Evolutionary conservation across 2,888 invertebrate species (phyloP), one percentile per base, ranked within the genome.

Genomic region (Philereme transversata): DNA sequence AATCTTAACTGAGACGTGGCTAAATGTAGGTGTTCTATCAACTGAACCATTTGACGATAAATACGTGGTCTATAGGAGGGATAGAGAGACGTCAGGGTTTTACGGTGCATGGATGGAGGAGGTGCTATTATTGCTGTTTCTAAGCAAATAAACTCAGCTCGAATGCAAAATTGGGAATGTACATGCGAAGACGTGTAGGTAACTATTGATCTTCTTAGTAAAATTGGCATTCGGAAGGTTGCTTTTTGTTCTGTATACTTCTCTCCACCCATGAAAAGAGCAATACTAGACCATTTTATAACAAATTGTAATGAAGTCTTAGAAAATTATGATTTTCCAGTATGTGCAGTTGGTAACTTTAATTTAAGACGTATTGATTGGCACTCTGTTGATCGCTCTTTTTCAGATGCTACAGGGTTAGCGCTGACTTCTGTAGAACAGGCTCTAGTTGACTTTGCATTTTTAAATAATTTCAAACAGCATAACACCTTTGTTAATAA

Each of bases 1-100:
- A 34, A n/a, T 65, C 8, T 5, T 62, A 0, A 47, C 57, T 5
- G 62, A 62, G 9, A 62, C 62, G 8, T 62, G 62, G 62, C 36
- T 62, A 38, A 62, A 62, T 48, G 9, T 9, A 11, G 8, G 11
- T 45, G 45, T 45, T 11, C 4, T 45, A 11, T 10, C 11, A 4
- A 11, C 11, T 11, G 45, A 45, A 10, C 45, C 11, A 5, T 45
- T 45, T 45, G 11, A 10, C 7, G 11, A 45, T 45, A 45, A 45
- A 4, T 45, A 45, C 7, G 4, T 8, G 4, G 45, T 45, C 4
- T 45, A 45, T 45, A 45, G 45, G 8, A 45, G 11, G 7, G 45
- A 45, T 7, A 45, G 45, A 45, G 45, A 45, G 4, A 10, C 11
- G 8, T 45, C 45, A 45, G 11, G 11, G 8, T 45, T 45, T 11